These are phyloP conservation scores for Halictus rubicundus DNA, from an alignment of 1,140 invertebrate species.

Conservation along the genomic window DNA sequence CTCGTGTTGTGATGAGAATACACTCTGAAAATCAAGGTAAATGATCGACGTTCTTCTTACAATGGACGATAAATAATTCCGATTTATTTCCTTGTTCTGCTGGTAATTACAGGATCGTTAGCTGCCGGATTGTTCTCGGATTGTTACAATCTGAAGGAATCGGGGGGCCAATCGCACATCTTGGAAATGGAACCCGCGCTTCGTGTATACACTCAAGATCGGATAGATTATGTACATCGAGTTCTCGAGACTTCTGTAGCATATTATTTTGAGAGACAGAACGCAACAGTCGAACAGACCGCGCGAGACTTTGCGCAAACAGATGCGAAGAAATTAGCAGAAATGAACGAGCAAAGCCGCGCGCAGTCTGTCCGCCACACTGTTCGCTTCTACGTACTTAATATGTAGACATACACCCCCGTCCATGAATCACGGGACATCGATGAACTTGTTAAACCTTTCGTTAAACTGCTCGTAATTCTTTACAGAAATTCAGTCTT, in stretches of 20 bases:
- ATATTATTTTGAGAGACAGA: not conserved
- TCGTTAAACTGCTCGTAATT: no score
- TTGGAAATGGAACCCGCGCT: not conserved
- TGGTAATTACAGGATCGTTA: slow-evolving; percentile 36
- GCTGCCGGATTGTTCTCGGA: slow-evolving; percentile 6
- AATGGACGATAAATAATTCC: slow-evolving; percentile 70
- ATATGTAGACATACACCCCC: not conserved
- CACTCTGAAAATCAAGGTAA: not conserved
- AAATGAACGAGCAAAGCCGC: no score
- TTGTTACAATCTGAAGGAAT: slow-evolving; percentile 1
- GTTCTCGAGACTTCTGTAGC: slow-evolving; percentile 5
- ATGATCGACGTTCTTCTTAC: not conserved
- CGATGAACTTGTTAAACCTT: no score
- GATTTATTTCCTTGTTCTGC: slow-evolving; percentile 65
- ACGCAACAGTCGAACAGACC: no score
- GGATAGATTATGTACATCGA: slow-evolving; percentile 42
- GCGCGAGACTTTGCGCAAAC: not conserved
- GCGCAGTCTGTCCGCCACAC: no score
- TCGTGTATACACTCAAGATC: slow-evolving; percentile 6
- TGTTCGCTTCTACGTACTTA: slow-evolving; percentile 9
- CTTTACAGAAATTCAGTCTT: no score
- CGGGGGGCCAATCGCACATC: not conserved
- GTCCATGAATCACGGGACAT: no score
- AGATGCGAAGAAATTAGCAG: not conserved
- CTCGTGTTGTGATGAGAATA: no score